Evolutionary conservation across 2,888 invertebrate species (phyloP), one percentile per base, ranked within the genome.

Genomic region (Geophilus truncorum): DNA sequence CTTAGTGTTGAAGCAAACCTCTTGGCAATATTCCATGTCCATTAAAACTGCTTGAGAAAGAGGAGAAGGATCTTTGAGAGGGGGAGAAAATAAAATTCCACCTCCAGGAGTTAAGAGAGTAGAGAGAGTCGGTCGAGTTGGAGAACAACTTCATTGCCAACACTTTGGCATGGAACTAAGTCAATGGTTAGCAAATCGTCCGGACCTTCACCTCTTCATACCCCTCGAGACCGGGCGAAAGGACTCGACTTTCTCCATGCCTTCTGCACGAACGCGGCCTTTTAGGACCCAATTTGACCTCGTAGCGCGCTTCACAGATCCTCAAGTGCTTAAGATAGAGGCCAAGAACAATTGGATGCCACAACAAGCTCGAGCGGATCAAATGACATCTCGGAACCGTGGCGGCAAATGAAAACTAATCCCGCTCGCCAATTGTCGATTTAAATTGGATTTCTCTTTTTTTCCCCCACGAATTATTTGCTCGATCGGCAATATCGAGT

Each of bases 121-220:
- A 28, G 28, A 28, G 28, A 23, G 70, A 23, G 70, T 28, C 25
- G 28, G 70, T 4, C 23, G 21, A n/a, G 25, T 70, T 23, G 70
- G n/a, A 70, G 70, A 28, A 70, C 70, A 70, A 70, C 25, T 70
- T 28, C 70, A 70, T 23, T 70, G 70, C 70, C 70, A 70, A 70
- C 70, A 70, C 70, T 70, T 70, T 70, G 70, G 70, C n/a, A 70
- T 70, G 21, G 70, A 15, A 70, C 70, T 28, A 70, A 70, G 70
- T 70, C 70, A 70, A 70, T 70, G 70, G 70, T 70, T 70, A 70
- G 70, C 70, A 70, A 70, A 70, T 70, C 70, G 70, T 70, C 70
- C 25, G 28, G 70, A 70, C 70, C 70, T 28, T 70, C 25, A 28
- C 70, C 70, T 70, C 28, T 23, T 70, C 25, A 70, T 70, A 23